Evolutionary conservation across 2,113 vertebrate species (phyloP).

Genomic region (Sander lucioperca): DNA sequence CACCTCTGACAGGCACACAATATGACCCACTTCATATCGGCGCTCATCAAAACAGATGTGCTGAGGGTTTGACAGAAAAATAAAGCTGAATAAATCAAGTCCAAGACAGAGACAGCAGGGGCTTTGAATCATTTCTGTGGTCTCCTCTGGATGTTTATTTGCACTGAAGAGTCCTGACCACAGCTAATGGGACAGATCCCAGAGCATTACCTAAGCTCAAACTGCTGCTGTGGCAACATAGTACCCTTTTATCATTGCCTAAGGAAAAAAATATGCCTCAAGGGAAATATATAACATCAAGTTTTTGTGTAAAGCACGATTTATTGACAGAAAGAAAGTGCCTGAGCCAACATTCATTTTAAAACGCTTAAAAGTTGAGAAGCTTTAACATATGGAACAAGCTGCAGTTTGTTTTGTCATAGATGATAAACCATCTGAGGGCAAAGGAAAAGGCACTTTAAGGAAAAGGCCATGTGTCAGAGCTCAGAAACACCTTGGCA

Average conservation of each 20-base stretch:
- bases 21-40: constrained; percentile 47
- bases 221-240: constrained; percentile 65
- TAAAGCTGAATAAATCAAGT: constrained; percentile 38
- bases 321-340: constrained; percentile 32
- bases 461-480: constrained; percentile 61
- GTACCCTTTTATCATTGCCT: constrained; percentile 56
- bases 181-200: constrained; percentile 66
- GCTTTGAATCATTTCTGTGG: constrained; percentile 70
- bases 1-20: constrained; percentile 54
- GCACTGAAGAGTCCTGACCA: constrained; percentile 60
- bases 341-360: constrained; percentile 28
- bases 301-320: constrained; percentile 39
- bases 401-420: constrained; percentile 36
- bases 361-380: constrained; percentile 21
- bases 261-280: constrained; percentile 28
- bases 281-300: constrained; percentile 20
- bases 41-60: constrained; percentile 47
- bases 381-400: constrained; percentile 21
- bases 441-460: constrained; percentile 41
- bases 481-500: constrained; percentile 66
- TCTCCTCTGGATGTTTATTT: constrained; percentile 60
- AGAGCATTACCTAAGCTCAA: constrained; percentile 65
- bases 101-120: constrained; percentile 46
- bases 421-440: constrained; percentile 45
- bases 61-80: constrained; percentile 47